A percentile compares a stretch with the other conserved stretches of the same genome.
Evolutionary conservation across 2,888 invertebrate species (phyloP).

Genomic region (Serripes groenlandicus): DNA sequence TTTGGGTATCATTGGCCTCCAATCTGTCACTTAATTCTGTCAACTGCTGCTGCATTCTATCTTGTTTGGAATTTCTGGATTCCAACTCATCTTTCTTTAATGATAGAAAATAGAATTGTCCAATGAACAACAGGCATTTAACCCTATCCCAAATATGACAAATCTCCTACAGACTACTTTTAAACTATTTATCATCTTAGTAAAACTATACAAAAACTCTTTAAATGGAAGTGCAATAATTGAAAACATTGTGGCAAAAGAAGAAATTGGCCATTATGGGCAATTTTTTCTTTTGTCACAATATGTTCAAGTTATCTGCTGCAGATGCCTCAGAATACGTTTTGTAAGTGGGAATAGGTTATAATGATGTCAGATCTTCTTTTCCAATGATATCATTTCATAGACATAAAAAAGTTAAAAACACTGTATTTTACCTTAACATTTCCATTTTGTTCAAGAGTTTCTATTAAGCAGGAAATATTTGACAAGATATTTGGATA

Average conservation of each 20-base stretch:
- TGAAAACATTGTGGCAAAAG: neutral
- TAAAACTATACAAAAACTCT: too few species aligned
- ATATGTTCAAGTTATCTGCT: neutral
- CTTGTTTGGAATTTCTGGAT: conserved; percentile 72
- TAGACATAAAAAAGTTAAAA: too few species aligned
- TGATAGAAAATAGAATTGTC: neutral
- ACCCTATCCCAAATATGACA: neutral
- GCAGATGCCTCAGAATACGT: too few species aligned
- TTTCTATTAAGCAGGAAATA: too few species aligned
- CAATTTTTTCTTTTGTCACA: neutral
- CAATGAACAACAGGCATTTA: neutral
- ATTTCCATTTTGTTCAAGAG: too few species aligned
- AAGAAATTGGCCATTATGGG: neutral
- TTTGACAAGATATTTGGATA: too few species aligned
- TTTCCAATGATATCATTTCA: too few species aligned
- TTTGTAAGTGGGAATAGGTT: too few species aligned
- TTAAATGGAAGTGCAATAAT: neutral
- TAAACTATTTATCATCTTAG: neutral
- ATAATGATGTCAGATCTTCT: too few species aligned
- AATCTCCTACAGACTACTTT: neutral
- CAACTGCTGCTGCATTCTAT: conserved; percentile 81
- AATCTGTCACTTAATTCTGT: conserved; percentile 82
- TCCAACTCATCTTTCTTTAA: conserved; percentile 80
- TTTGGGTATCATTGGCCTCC: conserved; percentile 72
- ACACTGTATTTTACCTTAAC: too few species aligned